Evolutionary conservation across 2,113 vertebrate species (phyloP).

Genomic region (Pelmatolapia mariae): DNA sequence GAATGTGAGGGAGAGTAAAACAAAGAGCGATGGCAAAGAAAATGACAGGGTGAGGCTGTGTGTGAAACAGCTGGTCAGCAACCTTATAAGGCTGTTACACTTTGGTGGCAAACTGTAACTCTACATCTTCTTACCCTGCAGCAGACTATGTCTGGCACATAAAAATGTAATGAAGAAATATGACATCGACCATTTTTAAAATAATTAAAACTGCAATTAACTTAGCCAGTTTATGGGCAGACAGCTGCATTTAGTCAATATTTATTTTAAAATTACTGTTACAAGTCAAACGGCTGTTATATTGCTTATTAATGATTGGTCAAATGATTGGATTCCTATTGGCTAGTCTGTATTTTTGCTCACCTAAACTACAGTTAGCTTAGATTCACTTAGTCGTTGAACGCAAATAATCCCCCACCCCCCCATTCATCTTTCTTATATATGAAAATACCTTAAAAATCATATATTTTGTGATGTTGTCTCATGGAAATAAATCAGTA

Average conservation of each 20-base stretch:
- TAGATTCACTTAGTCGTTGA: not conserved
- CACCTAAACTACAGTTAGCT: not conserved
- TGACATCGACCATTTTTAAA: not conserved
- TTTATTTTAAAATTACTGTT: not conserved
- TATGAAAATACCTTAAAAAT: not conserved
- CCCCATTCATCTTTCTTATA: not conserved
- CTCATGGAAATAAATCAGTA: rapidly evolving
- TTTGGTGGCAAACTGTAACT: not conserved
- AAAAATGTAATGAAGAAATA: not conserved
- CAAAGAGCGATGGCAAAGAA: slow-evolving; percentile 21
- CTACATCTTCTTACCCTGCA: not conserved
- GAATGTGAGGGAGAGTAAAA: slow-evolving; percentile 31
- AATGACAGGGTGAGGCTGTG: slow-evolving; percentile 24
- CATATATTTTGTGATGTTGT: not conserved
- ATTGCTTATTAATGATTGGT: not conserved
- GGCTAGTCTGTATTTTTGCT: not conserved
- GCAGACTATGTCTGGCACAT: not conserved
- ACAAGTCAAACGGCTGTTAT: not conserved
- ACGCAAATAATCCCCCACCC: not conserved
- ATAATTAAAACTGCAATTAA: not conserved
- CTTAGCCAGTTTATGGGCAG: not conserved
- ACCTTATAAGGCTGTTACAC: slow-evolving; percentile 10
- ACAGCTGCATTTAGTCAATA: not conserved
- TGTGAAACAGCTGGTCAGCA: slow-evolving; percentile 17
- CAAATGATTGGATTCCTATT: not conserved